These are phyloP conservation scores for Leptopterna dolabrata DNA, from an alignment of 2,888 invertebrate genomes.

Conservation along the genomic window DNA sequence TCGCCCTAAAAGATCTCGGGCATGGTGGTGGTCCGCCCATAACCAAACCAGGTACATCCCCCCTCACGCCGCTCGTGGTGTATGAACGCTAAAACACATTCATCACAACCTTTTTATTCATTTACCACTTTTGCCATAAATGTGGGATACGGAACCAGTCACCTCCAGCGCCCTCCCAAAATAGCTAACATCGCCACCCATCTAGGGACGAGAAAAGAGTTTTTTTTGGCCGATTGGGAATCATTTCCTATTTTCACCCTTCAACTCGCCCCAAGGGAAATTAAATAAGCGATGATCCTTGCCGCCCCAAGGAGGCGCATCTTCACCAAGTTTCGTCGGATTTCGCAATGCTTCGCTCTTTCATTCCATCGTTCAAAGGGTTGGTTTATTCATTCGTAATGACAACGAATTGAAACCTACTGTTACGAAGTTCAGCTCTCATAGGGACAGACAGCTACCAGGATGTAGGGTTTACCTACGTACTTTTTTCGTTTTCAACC, in stretches of 20 bases:
- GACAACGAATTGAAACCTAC: not conserved
- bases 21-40: no score
- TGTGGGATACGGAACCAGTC: not conserved
- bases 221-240: not conserved
- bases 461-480: no score
- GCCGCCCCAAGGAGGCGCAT: not conserved
- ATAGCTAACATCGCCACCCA: not conserved
- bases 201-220: not conserved
- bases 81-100: no score
- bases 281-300: conserved; percentile 23
- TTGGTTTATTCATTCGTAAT: not conserved
- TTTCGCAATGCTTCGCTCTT: not conserved
- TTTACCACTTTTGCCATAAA: not conserved
- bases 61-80: no score
- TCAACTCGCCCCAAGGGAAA: not conserved
- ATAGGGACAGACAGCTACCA: not conserved
- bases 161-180: not conserved
- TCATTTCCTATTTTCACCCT: not conserved
- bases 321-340: not conserved
- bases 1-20: no score
- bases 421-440: no score
- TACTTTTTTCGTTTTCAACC: no score
- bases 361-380: not conserved
- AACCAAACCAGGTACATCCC: no score
- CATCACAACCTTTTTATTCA: no score